phyloP scores from a whole-genome alignment of 2,888 invertebrate genomes.

The Caenorhabditis sp. region DNA sequence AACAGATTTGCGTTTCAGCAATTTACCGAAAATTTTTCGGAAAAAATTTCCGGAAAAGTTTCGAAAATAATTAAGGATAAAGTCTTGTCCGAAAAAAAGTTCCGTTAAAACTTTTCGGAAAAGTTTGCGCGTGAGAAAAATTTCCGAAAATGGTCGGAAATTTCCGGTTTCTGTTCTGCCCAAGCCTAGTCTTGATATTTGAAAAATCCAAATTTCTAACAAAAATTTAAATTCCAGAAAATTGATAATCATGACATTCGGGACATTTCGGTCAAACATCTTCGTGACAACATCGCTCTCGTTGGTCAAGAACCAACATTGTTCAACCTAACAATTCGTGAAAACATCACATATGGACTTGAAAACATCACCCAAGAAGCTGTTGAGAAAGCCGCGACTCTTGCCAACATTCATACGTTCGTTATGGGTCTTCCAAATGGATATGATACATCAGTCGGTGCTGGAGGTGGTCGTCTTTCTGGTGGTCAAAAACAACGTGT shows the following conservation, averaged over 20 bases:
- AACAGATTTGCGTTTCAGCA: no score
- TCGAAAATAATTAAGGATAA: no score
- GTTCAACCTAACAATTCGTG: constrained; percentile 71
- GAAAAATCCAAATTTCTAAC: no score
- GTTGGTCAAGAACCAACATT: constrained; percentile 73
- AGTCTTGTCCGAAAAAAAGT: no score
- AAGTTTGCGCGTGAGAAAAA: no score
- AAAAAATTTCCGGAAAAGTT: no score
- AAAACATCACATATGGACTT: constrained; percentile 72
- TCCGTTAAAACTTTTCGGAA: no score
- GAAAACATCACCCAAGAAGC: constrained; percentile 44
- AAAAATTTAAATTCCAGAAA: constrained; percentile 15
- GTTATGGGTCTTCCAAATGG: constrained; percentile 70
- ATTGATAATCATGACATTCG: constrained; percentile 69
- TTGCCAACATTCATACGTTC: constrained; percentile 73
- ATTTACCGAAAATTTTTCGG: no score
- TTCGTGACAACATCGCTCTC: constrained; percentile 64
- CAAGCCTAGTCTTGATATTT: no score
- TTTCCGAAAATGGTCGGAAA: no score
- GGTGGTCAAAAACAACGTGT: constrained; percentile 61
- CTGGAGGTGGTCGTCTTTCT: constrained; percentile 51
- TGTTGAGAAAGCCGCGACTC: constrained; percentile 64
- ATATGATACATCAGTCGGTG: constrained; percentile 58
- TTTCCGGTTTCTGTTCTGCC: no score
- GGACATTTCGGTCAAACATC: constrained; percentile 51